Percentiles rank a stretch among this genome's conserved stretches.
phyloP scores from a whole-genome alignment of 1,140 invertebrate species.

The Myzus persicae region DNA sequence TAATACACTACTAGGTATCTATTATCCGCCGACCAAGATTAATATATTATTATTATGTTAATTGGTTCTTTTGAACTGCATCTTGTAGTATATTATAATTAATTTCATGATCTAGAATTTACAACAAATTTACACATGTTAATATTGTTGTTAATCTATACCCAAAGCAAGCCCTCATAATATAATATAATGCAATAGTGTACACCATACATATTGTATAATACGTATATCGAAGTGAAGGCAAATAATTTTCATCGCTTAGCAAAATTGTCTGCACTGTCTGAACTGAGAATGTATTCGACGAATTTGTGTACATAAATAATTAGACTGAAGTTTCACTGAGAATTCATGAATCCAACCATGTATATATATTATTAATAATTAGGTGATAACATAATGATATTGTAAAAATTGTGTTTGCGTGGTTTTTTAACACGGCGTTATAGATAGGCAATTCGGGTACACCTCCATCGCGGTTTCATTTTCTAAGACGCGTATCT shows the following conservation, averaged over 20 bases:
- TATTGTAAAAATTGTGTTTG: no score
- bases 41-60: not conserved
- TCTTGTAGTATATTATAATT: no score
- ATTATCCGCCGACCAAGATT: not conserved
- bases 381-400: no score
- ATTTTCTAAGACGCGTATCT: not conserved
- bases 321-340: no score
- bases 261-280: not conserved
- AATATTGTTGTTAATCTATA: not conserved
- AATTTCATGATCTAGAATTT: not conserved
- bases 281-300: no score
- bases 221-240: not conserved
- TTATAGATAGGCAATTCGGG: not conserved
- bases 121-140: not conserved
- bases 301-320: no score
- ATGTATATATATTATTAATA: no score
- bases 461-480: not conserved
- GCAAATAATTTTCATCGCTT: not conserved
- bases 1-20: no score
- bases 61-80: not conserved
- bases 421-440: not conserved
- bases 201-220: no score
- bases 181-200: no score
- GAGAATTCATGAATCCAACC: no score
- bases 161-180: not conserved